These are phyloP conservation scores for Syrphus vitripennis DNA, from an alignment of 2,888 invertebrate species.

Conservation along the genomic window DNA sequence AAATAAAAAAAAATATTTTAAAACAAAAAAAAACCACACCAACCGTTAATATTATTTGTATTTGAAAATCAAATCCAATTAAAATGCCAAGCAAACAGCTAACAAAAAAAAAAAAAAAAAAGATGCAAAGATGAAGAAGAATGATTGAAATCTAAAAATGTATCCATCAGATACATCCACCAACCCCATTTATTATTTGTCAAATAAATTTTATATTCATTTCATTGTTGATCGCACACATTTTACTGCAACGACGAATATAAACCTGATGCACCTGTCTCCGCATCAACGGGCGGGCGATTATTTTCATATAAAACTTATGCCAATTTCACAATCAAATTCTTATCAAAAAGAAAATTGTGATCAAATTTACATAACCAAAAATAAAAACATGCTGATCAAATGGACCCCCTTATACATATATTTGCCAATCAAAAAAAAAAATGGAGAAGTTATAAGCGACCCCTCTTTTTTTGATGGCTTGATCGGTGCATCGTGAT, in stretches of 20 bases:
- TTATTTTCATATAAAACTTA: slow-evolving; percentile 70
- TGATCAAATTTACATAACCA: slow-evolving; percentile 59
- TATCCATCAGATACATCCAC: slow-evolving; percentile 13
- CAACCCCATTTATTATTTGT: slow-evolving; percentile 64
- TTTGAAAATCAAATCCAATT: slow-evolving; percentile 70
- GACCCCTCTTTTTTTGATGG: slow-evolving; percentile 8
- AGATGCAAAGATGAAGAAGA: slow-evolving; percentile 25
- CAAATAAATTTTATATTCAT: slow-evolving; percentile 66
- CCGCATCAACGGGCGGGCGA: too few relatives aligned
- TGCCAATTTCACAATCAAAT: slow-evolving; percentile 71
- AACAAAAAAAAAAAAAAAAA: neutral
- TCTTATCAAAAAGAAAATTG: slow-evolving; percentile 61
- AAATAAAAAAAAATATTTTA: neutral
- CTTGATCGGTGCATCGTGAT: slow-evolving; percentile 52
- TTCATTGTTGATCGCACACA: slow-evolving; percentile 35
- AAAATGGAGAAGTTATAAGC: neutral
- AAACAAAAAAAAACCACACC: neutral
- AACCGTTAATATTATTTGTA: slow-evolving; percentile 59
- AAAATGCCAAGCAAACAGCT: slow-evolving; percentile 60
- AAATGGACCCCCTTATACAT: slow-evolving; percentile 22
- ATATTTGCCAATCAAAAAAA: neutral
- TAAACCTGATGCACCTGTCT: slow-evolving; percentile 45
- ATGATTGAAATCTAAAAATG: slow-evolving; percentile 21
- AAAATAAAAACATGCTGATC: slow-evolving; percentile 32
- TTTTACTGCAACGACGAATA: neutral